Evolutionary conservation across 2,888 invertebrate genomes (phyloP).

Genomic region (Drosophila borealis): DNA sequence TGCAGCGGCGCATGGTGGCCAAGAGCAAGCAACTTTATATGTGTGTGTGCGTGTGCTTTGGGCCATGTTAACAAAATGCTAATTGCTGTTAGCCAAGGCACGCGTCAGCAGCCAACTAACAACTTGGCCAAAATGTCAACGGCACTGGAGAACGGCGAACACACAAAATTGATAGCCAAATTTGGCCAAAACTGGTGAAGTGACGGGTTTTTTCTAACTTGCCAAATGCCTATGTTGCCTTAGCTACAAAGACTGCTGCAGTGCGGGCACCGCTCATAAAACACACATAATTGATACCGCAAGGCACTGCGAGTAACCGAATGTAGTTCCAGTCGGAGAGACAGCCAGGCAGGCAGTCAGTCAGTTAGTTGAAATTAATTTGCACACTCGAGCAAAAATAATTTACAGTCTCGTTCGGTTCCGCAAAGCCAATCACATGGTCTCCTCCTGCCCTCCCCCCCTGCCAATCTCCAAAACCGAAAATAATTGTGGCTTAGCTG

Average conservation of each 20-base stretch:
- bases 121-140: conserved; percentile 66
- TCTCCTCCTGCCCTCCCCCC: too few species aligned
- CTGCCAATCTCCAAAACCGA: neutral
- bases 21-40: conserved; percentile 8
- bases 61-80: conserved; percentile 61
- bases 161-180: conserved; percentile 68
- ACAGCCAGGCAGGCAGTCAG: conserved; percentile 27
- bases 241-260: conserved; percentile 23
- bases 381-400: conserved; percentile 73
- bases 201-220: conserved; percentile 51
- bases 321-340: conserved; percentile 30
- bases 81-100: conserved; percentile 67
- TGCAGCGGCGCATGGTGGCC: conserved; percentile 36
- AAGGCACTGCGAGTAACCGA: conserved; percentile 41
- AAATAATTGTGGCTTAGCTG: conserved; percentile 25
- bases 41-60: conserved; percentile 9
- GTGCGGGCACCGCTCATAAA: conserved; percentile 60
- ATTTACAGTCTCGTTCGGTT: conserved; percentile 60
- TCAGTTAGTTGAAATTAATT: conserved; percentile 74
- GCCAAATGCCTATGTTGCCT: conserved; percentile 11
- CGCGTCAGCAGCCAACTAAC: conserved; percentile 44
- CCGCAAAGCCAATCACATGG: conserved; percentile 38
- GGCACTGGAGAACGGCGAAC: conserved; percentile 49
- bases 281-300: conserved; percentile 62
- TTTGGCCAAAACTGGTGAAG: conserved; percentile 54